These are phyloP conservation scores for Chrosomus eos DNA, from an alignment of 2,797 vertebrate genomes.

Conservation along the genomic window DNA sequence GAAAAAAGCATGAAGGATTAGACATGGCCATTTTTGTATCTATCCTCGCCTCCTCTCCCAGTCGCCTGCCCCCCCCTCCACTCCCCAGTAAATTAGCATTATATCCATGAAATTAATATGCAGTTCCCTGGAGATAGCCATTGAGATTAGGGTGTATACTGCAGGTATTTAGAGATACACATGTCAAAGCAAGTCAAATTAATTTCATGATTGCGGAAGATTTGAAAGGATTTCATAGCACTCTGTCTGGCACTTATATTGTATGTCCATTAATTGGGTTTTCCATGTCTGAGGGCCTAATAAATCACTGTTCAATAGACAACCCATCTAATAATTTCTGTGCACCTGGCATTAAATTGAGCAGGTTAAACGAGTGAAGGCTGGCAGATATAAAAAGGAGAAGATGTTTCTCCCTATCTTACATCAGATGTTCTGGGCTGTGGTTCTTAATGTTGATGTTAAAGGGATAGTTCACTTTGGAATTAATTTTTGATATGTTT, in stretches of 20 bases:
- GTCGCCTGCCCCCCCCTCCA: slow-evolving; percentile 23
- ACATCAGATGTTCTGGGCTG: slow-evolving; percentile 27
- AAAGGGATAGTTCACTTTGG: too few species aligned
- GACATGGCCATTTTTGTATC: slow-evolving; percentile 48
- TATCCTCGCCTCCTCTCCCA: slow-evolving; percentile 5
- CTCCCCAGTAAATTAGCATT: slow-evolving; percentile 59
- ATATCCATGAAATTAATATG: slow-evolving; percentile 65
- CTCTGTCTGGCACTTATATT: slow-evolving; percentile 55
- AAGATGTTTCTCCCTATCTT: slow-evolving; percentile 20
- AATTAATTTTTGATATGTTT: too few species aligned
- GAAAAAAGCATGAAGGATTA: slow-evolving; percentile 56
- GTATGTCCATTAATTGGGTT: slow-evolving; percentile 59
- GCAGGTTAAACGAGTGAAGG: slow-evolving; percentile 10
- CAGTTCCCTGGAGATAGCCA: slow-evolving; percentile 61
- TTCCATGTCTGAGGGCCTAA: slow-evolving; percentile 55
- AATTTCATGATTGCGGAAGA: slow-evolving; percentile 58
- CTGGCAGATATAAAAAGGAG: slow-evolving; percentile 27
- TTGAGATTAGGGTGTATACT: slow-evolving; percentile 59
- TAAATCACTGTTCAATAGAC: slow-evolving; percentile 58
- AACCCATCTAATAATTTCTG: slow-evolving; percentile 41
- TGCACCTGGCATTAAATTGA: slow-evolving; percentile 29
- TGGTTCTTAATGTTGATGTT: slow-evolving; percentile 33
- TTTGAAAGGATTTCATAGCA: slow-evolving; percentile 58
- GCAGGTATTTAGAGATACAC: slow-evolving; percentile 64
- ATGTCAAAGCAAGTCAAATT: slow-evolving; percentile 62